Evolutionary conservation across 1,140 invertebrate genomes (phyloP).

Genomic region (Brachionus calyciflorus): DNA sequence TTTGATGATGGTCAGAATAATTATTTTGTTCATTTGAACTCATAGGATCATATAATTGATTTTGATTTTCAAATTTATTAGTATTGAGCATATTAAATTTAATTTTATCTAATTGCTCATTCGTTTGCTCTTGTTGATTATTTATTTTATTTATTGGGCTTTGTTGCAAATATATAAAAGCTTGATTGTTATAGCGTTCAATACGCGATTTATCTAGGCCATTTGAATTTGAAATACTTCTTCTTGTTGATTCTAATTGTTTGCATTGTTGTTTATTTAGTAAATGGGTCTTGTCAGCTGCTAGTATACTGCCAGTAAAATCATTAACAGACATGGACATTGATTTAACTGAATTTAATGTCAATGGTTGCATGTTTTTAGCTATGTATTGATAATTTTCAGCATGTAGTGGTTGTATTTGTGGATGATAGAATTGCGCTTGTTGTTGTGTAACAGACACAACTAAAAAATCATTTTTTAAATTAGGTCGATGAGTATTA

Average conservation of each 20-base stretch:
- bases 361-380: neutral
- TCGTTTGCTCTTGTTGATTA: too few species aligned
- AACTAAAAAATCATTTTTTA: neutral
- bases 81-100: too few species aligned
- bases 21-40: too few species aligned
- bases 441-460: neutral
- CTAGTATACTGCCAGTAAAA: conserved; percentile 30
- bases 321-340: neutral
- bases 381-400: neutral
- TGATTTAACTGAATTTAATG: conserved; percentile 1
- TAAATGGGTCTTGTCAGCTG: neutral
- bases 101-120: too few species aligned
- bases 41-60: too few species aligned
- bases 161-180: too few species aligned
- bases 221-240: neutral
- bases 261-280: neutral
- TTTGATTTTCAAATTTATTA: too few species aligned
- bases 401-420: neutral
- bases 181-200: too few species aligned
- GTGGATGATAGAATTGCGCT: neutral
- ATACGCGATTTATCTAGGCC: too few species aligned
- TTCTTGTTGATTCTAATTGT: neutral
- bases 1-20: too few species aligned
- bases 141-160: too few species aligned
- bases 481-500: neutral